phyloP scores from a whole-genome alignment of 2,113 vertebrate genomes.

The Toxostoma redivivum region DNA sequence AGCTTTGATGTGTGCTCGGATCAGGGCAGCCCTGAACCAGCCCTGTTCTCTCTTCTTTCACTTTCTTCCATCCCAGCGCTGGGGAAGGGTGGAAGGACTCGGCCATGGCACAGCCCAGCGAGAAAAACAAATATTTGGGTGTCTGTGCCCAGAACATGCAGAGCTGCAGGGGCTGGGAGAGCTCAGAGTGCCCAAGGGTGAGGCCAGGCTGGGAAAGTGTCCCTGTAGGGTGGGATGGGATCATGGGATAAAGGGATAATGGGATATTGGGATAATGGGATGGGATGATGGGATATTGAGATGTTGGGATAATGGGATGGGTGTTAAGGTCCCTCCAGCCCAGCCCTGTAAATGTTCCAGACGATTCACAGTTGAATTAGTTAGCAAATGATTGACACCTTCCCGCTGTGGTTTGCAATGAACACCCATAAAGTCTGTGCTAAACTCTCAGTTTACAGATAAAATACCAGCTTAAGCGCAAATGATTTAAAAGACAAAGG shows the following conservation, averaged over 20 bases:
- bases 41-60: neutral
- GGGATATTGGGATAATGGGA: too few relatives aligned
- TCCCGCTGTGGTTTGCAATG: neutral
- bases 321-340: neutral
- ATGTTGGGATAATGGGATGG: neutral
- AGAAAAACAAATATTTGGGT: rapidly evolving
- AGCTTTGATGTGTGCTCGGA: neutral
- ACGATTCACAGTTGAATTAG: neutral
- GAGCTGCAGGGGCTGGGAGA: neutral
- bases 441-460: neutral
- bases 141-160: neutral
- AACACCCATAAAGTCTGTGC: neutral
- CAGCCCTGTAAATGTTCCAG: neutral
- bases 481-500: neutral
- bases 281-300: neutral
- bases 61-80: rapidly evolving
- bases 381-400: neutral
- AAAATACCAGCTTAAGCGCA: neutral
- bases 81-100: neutral
- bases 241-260: too few relatives aligned
- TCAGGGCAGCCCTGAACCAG: neutral
- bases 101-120: neutral
- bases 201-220: too few relatives aligned
- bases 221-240: neutral
- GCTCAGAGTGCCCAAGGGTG: rapidly evolving